Evolutionary conservation across 2,888 invertebrate genomes (phyloP), one percentile per base, ranked within the genome.

Genomic region (Stenoptilia bipunctidactyla): DNA sequence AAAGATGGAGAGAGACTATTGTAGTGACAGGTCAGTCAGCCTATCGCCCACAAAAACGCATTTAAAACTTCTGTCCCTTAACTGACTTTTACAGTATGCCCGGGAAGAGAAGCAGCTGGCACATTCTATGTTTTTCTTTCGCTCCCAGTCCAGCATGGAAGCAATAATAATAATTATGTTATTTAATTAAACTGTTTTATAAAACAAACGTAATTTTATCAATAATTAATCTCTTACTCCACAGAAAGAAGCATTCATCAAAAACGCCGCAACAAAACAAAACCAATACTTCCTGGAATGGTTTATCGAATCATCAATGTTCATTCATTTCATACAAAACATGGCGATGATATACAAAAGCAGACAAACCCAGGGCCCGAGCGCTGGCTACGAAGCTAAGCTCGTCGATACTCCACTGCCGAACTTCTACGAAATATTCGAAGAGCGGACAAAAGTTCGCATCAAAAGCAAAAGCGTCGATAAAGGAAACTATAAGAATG

Each of bases 241-340:
- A 50, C 86, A 93, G 91, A 90, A 89, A 75, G 91, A 92, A 37
- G 68, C 85, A 6, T 93, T 93, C 66, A 85, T 92, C 25, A 88
- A 88, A 51, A 85, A 83, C 46, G 85, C 88, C 2, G 61, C 84
- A 0, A 88, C 90, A 0, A 89, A 89, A 59, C 88, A 88, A 37
- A 85, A 89, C 27, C 88, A 89, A 48, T 88, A 89, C 52, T 93
- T 94, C 66, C 76, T 94, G 1, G 92, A 93, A 50, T 94, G 94
- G 94, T 94, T 95, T 70, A 88, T 91, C 0, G 93, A 94, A 61
- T 94, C 94, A 0, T 91, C 93, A 1, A 93, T 94, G 92, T 94
- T 94, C 66, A 88, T 89, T 45, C 87, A 90, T 38, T 94, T 92
- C 66, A 83, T 90, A 39, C 87, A 89, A 49, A 84, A 85, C 57